phyloP scores from a whole-genome alignment of 2,113 vertebrate species.

The Natator depressus region DNA sequence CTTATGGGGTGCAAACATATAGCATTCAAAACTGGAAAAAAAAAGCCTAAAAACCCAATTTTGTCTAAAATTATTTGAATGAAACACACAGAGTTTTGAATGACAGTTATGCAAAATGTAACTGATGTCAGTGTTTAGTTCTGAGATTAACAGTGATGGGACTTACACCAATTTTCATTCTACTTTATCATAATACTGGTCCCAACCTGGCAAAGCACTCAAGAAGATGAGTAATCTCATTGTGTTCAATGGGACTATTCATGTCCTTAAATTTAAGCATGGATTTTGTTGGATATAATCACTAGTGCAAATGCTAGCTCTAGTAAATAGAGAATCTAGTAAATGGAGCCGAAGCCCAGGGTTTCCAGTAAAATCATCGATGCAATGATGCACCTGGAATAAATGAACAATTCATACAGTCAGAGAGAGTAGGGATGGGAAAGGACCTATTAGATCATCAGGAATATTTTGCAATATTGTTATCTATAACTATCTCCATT shows the following conservation, averaged over 20 bases:
- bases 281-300: neutral
- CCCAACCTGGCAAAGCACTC: neutral
- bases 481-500: neutral
- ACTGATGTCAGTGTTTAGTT: neutral
- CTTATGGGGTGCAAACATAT: neutral
- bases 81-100: neutral
- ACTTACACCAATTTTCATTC: neutral
- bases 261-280: neutral
- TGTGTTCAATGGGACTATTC: neutral
- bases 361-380: rapidly evolving
- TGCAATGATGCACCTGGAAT: neutral
- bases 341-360: neutral
- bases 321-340: neutral
- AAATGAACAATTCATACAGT: rapidly evolving
- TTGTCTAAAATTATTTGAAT: neutral
- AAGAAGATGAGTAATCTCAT: neutral
- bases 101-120: neutral
- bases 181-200: neutral
- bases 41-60: rapidly evolving
- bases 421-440: neutral
- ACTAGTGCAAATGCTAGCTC: neutral
- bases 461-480: neutral
- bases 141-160: neutral
- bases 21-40: neutral
- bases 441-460: neutral